Percentiles rank a stretch among this genome's conserved stretches.
Evolutionary conservation across 1,140 invertebrate genomes (phyloP).

Genomic region (Eumeta japonica): DNA sequence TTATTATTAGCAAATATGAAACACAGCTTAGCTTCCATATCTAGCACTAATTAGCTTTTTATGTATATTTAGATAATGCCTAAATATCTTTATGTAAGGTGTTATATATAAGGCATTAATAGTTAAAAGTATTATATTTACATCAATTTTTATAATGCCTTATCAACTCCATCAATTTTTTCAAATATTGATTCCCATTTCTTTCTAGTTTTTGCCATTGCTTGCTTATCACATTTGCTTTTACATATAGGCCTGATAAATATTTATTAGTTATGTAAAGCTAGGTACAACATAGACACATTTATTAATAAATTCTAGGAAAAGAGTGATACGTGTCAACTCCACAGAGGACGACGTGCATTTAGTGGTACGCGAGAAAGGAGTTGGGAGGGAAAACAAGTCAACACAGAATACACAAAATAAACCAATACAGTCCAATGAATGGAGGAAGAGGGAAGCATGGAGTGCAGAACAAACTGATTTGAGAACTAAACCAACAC

Average conservation of each 20-base stretch:
- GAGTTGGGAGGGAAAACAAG: slow-evolving; percentile 67
- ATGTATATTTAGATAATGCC: no score
- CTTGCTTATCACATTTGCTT: slow-evolving; percentile 4
- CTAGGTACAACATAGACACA: no score
- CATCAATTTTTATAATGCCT: no score
- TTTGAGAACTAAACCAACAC: slow-evolving; percentile 63
- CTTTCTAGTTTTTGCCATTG: no score
- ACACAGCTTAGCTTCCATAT: no score
- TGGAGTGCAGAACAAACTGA: slow-evolving; percentile 73
- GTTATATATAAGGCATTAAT: no score
- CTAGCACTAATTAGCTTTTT: no score
- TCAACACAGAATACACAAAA: slow-evolving; percentile 63
- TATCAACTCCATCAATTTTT: no score
- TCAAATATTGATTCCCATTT: no score
- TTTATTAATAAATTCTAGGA: slow-evolving; percentile 63
- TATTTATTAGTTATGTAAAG: slow-evolving; percentile 7
- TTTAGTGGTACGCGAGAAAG: slow-evolving; percentile 65
- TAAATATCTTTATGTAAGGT: no score
- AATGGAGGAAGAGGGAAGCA: slow-evolving; percentile 72
- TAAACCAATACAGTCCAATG: slow-evolving; percentile 66
- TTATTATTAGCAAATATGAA: no score
- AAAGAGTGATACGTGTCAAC: slow-evolving; percentile 72
- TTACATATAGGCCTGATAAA: slow-evolving; percentile 12
- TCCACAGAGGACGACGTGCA: slow-evolving; percentile 71
- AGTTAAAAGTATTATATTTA: no score